These are phyloP conservation scores for Peromyscus maniculatus DNA, from an alignment of 2,113 vertebrate species.

Conservation along the genomic window DNA sequence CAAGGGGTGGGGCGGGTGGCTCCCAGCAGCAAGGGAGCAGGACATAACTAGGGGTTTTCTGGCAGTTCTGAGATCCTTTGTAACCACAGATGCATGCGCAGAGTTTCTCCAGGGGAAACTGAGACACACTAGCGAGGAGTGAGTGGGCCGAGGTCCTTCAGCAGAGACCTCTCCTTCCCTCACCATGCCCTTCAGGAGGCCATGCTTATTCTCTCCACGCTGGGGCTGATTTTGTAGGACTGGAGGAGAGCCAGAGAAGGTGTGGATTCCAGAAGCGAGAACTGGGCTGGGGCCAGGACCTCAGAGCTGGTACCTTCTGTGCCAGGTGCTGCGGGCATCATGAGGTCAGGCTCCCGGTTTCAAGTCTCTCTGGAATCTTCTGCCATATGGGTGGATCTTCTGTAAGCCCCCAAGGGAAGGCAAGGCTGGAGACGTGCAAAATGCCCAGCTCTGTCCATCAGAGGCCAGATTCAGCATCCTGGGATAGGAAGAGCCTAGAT, in stretches of 20 bases:
- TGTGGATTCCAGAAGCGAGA: conserved; percentile 75
- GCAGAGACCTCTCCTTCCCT: not conserved
- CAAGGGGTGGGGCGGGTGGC: conserved; percentile 7
- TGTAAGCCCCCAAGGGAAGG: conserved; percentile 37
- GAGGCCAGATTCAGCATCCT: conserved; percentile 5
- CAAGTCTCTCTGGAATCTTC: conserved; percentile 68
- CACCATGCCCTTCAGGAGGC: not conserved
- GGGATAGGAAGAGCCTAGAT: not conserved
- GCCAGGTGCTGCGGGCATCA: conserved; percentile 75
- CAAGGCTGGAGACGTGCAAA: not conserved
- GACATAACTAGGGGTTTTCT: not conserved
- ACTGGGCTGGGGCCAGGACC: conserved; percentile 72
- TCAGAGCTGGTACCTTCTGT: conserved; percentile 68
- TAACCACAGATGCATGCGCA: not conserved
- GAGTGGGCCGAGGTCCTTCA: not conserved
- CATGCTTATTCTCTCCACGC: not conserved
- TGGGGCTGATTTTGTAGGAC: conserved; percentile 50
- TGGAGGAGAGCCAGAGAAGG: conserved; percentile 74
- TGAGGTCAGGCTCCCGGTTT: conserved; percentile 73
- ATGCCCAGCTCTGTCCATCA: not conserved
- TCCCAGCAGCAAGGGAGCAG: conserved; percentile 51
- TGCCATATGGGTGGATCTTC: conserved; percentile 66
- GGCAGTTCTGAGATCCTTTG: not conserved
- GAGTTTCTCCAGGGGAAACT: conserved; percentile 31
- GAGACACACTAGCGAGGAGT: not conserved